Evolutionary conservation across 2,888 invertebrate genomes (phyloP), one percentile per base, ranked within the genome.

Genomic region (Macrophya annulata): DNA sequence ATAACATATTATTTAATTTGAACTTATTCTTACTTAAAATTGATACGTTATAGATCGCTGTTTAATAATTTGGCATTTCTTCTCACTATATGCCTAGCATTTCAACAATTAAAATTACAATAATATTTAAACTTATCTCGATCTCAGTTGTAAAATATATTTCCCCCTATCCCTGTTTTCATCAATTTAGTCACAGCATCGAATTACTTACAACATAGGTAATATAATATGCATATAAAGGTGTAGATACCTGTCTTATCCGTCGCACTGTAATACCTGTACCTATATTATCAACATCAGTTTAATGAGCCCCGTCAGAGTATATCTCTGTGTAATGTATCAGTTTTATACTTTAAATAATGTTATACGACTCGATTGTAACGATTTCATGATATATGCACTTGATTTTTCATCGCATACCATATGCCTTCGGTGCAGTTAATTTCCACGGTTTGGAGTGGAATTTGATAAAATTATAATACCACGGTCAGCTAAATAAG

Each of bases 1-100:
- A 62, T 62, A 12, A 25, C 31, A 31, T 12, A 62, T 62, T 25
- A 62, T 62, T 62, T 10, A 21, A 25, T 21, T n/a, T 21, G 4
- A 59, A 21, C 59, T 10, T 21, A 59, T n/a, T n/a, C n/a, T n/a
- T n/a, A n/a, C 9, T 62, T n/a, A 25, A 25, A 25, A 21, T 21
- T 25, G 62, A 62, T 62, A 25, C 62, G n/a, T 62, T 59, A 62
- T 62, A 62, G n/a, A 62, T 25, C 25, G 62, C n/a, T 59, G 59
- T 4, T 21, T 62, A 10, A 62, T 25, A 62, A 62, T 25, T 62
- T 62, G 9, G 62, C 62, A 25, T 25, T 62, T 12, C 25, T 21
- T 62, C 10, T 62, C 10, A 9, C 10, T 10, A 25, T 10, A 25
- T 21, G 25, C 6, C 51, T 62, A 62, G 62, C 21, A 62, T 62